These are phyloP conservation scores for Anneissia japonica DNA, from an alignment of 35 echinoderm and acorn worm genomes.

Conservation along the genomic window DNA sequence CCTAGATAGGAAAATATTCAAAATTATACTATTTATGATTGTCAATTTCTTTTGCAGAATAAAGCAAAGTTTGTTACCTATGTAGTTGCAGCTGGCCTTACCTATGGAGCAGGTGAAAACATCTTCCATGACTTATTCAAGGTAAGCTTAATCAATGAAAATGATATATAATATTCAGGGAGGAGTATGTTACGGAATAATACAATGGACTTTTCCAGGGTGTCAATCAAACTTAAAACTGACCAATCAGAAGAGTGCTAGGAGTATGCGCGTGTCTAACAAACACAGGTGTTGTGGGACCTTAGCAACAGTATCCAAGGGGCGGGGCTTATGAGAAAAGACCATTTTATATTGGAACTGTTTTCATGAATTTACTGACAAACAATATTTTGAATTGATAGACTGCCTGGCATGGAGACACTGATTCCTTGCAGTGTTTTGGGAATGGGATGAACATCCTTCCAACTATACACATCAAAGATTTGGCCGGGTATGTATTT, in stretches of 20 bases:
- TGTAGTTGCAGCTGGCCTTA: slow-evolving; percentile 80
- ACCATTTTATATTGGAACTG: too few species aligned
- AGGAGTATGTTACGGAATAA: neutral
- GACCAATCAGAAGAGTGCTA: too few species aligned
- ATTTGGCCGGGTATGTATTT: slow-evolving; percentile 81
- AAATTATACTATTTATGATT: neutral
- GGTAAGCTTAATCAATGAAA: slow-evolving; percentile 17
- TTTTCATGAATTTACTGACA: too few species aligned
- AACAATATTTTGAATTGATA: slow-evolving; percentile 8
- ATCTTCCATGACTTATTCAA: slow-evolving; percentile 98
- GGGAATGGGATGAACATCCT: slow-evolving; percentile 96
- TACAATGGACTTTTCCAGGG: too few species aligned
- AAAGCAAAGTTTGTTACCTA: slow-evolving; percentile 98
- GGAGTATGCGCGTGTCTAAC: too few species aligned
- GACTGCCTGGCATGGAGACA: slow-evolving; percentile 97
- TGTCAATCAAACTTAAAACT: too few species aligned
- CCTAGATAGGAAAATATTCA: neutral
- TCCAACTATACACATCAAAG: slow-evolving; percentile 95
- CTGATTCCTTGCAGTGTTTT: slow-evolving; percentile 83
- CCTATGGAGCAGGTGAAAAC: slow-evolving; percentile 84
- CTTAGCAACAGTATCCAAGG: too few species aligned
- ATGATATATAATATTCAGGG: neutral
- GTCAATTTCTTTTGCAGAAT: slow-evolving; percentile 55
- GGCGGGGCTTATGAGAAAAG: too few species aligned
- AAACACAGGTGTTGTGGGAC: too few species aligned